phyloP scores from a whole-genome alignment of 37 sponge, comb jelly and placozoan genomes.

The Lycopodina hypogea region DNA sequence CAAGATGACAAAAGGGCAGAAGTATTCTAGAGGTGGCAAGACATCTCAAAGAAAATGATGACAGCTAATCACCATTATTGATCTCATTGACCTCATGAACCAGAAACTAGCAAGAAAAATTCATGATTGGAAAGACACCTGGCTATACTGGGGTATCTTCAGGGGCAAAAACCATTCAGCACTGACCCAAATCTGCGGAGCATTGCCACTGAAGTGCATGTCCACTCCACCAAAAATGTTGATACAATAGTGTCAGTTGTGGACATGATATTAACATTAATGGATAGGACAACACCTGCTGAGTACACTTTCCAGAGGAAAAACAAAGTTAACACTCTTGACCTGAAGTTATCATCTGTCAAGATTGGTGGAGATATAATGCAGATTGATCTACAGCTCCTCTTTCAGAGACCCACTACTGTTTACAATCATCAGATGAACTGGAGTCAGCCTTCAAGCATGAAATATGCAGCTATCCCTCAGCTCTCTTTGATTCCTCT shows the following conservation, averaged over 20 bases:
- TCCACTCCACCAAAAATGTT: slow-evolving; percentile 19
- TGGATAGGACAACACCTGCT: slow-evolving; percentile 36
- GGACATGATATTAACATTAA: slow-evolving; percentile 15
- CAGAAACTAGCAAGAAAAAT: slow-evolving; percentile 41
- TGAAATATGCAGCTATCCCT: slow-evolving; percentile 42
- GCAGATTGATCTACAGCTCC: slow-evolving; percentile 38
- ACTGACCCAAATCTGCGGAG: slow-evolving; percentile 33
- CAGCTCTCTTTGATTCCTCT: slow-evolving; percentile 44
- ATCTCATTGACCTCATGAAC: slow-evolving; percentile 35
- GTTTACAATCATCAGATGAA: slow-evolving; percentile 32
- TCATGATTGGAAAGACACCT: slow-evolving; percentile 44
- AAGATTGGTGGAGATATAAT: slow-evolving; percentile 27
- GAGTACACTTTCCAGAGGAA: slow-evolving; percentile 47
- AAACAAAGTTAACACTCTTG: slow-evolving; percentile 24
- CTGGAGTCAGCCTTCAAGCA: slow-evolving; percentile 22
- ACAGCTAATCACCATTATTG: slow-evolving; percentile 40
- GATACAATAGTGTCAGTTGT: slow-evolving; percentile 20
- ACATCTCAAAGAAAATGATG: slow-evolving; percentile 44
- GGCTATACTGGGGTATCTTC: slow-evolving; percentile 31
- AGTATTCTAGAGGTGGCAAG: slow-evolving; percentile 53
- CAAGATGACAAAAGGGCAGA: slow-evolving; percentile 35
- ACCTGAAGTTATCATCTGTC: slow-evolving; percentile 8
- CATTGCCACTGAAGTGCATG: slow-evolving; percentile 41
- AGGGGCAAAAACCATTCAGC: slow-evolving; percentile 46
- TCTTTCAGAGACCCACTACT: slow-evolving; percentile 52